Conservation (phyloP, 1,140 invertebrate species). For the Hyposmocoma kahamanoa region DNA sequence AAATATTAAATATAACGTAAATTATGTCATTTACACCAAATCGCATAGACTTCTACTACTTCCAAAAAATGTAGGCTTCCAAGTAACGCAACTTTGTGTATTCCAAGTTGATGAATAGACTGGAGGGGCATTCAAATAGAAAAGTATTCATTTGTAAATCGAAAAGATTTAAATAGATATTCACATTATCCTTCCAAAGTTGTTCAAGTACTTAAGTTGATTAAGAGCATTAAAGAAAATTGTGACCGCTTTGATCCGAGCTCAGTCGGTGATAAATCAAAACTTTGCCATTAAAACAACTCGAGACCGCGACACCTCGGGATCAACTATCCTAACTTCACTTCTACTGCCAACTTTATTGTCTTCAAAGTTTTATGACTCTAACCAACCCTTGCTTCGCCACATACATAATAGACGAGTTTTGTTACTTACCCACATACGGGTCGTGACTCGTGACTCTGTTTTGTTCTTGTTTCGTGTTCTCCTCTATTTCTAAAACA, state of each 20-base stretch:
- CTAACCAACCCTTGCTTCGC: slow-evolving; percentile 28
- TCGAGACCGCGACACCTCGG: slow-evolving; percentile 42
- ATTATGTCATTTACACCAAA: too few species aligned
- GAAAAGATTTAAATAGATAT: too few species aligned
- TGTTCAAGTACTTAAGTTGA: slow-evolving; percentile 34
- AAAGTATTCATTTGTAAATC: too few species aligned
- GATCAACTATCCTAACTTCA: slow-evolving; percentile 45
- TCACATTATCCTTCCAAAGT: too few species aligned
- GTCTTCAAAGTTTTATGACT: slow-evolving; percentile 51
- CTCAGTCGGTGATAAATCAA: slow-evolving; percentile 44
- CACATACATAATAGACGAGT: slow-evolving; percentile 14
- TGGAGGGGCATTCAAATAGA: too few species aligned
- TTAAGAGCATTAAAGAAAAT: slow-evolving; percentile 35
- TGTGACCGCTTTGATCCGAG: slow-evolving; percentile 28
- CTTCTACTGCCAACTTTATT: slow-evolving; percentile 49
- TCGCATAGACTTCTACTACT: too few species aligned
- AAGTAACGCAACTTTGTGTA: too few species aligned
- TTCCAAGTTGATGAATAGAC: too few species aligned
- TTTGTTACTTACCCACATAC: not conserved
- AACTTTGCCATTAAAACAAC: slow-evolving; percentile 58
- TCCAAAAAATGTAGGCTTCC: too few species aligned
- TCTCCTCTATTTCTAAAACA: too few species aligned
- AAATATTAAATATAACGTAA: too few species aligned
- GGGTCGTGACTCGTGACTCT: not conserved
- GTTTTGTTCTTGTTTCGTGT: too few species aligned